Percentiles rank a stretch among this genome's conserved stretches.
Conservation (phyloP, 92 coral and sea anemone species). For the Heteractis magnifica region DNA sequence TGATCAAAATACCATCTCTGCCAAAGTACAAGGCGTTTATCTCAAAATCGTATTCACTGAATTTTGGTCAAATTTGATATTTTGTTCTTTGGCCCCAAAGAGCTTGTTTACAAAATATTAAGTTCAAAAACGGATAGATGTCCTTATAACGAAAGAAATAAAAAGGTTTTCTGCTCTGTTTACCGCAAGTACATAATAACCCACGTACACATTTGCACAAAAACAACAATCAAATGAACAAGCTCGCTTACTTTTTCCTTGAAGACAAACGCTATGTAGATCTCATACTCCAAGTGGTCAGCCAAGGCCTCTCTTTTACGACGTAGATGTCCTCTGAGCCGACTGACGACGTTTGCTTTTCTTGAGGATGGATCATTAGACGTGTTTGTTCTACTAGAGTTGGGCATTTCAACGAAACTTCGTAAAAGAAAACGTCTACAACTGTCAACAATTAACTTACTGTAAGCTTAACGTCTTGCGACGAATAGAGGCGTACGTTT, state of each 20-base stretch:
- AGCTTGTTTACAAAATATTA: too few species aligned
- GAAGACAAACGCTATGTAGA: conserved; percentile 87
- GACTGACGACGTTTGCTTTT: conserved; percentile 59
- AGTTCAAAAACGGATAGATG: too few species aligned
- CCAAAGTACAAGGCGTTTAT: too few species aligned
- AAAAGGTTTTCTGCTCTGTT: too few species aligned
- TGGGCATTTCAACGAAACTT: conserved; percentile 29
- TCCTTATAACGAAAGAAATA: too few species aligned
- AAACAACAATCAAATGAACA: background rate
- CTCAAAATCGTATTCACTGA: too few species aligned
- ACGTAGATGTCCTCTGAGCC: conserved; percentile 78
- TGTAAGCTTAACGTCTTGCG: conserved; percentile 2
- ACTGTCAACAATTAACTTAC: conserved; percentile 1
- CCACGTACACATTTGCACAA: background rate
- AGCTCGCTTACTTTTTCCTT: conserved; percentile 76
- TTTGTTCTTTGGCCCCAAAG: too few species aligned
- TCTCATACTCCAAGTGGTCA: conserved; percentile 87
- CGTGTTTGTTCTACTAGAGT: conserved; percentile 30
- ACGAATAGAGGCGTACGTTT: background rate
- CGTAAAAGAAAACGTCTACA: conserved; percentile 2
- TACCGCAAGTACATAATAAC: too few species aligned
- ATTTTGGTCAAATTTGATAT: too few species aligned
- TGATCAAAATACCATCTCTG: too few species aligned
- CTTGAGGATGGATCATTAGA: conserved; percentile 82
- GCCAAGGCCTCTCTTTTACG: conserved; percentile 84